Evolutionary conservation across 1,140 invertebrate species (phyloP).

Genomic region (Aphidius gifuensis): DNA sequence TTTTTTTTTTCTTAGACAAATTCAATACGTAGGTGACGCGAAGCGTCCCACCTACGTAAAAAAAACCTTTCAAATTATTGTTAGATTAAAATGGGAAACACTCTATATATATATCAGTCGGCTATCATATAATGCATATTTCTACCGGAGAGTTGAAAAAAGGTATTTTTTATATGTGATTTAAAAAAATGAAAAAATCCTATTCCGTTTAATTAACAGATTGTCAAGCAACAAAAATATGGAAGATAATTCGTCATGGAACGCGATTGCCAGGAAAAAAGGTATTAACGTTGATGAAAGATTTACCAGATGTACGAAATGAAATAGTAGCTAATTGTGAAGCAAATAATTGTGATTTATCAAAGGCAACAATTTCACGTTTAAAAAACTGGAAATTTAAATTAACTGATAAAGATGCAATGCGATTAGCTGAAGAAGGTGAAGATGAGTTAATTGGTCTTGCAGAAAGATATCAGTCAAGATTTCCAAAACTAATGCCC

Average conservation of each 20-base stretch:
- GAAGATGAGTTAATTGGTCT: conserved; percentile 65
- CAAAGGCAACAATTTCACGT: conserved; percentile 42
- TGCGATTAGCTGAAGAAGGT: conserved; percentile 62
- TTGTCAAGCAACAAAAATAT: conserved; percentile 62
- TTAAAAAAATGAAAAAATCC: too few species aligned
- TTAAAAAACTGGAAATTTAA: conserved; percentile 58
- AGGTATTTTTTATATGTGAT: too few species aligned
- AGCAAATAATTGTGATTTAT: conserved; percentile 33
- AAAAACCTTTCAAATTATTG: too few species aligned
- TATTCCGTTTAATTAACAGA: conserved; percentile 45
- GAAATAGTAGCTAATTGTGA: conserved; percentile 53
- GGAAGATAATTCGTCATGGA: conserved; percentile 67
- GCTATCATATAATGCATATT: too few species aligned
- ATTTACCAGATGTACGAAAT: conserved; percentile 52
- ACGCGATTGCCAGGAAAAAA: conserved; percentile 63
- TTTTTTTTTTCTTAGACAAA: too few species aligned
- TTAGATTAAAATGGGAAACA: too few species aligned
- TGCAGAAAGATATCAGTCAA: conserved; percentile 63
- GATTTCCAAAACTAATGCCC: conserved; percentile 62
- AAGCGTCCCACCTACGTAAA: too few species aligned
- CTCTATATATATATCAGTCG: too few species aligned
- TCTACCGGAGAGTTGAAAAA: too few species aligned
- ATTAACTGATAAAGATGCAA: conserved; percentile 50
- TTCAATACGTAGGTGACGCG: too few species aligned
- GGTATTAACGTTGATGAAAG: conserved; percentile 53